Evolutionary conservation across 2,797 vertebrate species (phyloP).

Genomic region (Sparidentex hasta): DNA sequence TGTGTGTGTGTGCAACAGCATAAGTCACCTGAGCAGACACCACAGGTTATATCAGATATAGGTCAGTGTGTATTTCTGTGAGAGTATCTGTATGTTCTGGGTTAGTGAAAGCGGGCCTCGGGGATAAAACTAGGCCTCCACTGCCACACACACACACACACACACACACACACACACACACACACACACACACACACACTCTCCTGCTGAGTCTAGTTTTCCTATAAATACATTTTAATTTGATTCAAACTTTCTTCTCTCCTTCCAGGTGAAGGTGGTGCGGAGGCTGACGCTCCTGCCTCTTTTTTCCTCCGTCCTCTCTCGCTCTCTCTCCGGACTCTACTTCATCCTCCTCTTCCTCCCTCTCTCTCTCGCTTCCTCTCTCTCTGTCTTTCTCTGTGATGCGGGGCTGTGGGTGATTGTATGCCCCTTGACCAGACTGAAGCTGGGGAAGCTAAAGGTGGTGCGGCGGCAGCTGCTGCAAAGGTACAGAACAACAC

Average conservation of each 20-base stretch:
- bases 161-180: slow-evolving; percentile 12
- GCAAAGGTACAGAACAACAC: slow-evolving; percentile 77
- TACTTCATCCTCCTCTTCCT: not conserved
- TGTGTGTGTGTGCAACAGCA: not conserved
- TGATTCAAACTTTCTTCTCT: slow-evolving; percentile 23
- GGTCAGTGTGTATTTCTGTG: slow-evolving; percentile 43
- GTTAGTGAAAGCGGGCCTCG: slow-evolving; percentile 41
- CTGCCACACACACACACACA: slow-evolving; percentile 15
- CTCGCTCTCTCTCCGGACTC: not conserved
- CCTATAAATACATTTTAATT: slow-evolving; percentile 31
- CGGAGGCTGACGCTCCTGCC: not conserved
- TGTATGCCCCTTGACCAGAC: slow-evolving; percentile 80
- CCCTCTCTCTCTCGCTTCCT: not conserved
- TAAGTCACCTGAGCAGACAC: slow-evolving; percentile 1
- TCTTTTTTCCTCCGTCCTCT: not conserved
- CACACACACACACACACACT: slow-evolving; percentile 16
- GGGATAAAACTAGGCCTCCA: slow-evolving; percentile 26
- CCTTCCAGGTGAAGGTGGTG: slow-evolving; percentile 40
- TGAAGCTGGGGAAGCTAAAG: slow-evolving; percentile 90
- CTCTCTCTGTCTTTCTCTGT: slow-evolving; percentile 45
- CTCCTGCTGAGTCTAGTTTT: slow-evolving; percentile 43
- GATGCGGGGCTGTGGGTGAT: slow-evolving; percentile 84
- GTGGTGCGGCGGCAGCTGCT: slow-evolving; percentile 88
- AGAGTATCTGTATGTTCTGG: slow-evolving; percentile 21
- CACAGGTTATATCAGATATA: slow-evolving; percentile 8